Base-by-base conservation (phyloP, 1,140 invertebrate species). In the Teleopsis dalmanni region DNA sequence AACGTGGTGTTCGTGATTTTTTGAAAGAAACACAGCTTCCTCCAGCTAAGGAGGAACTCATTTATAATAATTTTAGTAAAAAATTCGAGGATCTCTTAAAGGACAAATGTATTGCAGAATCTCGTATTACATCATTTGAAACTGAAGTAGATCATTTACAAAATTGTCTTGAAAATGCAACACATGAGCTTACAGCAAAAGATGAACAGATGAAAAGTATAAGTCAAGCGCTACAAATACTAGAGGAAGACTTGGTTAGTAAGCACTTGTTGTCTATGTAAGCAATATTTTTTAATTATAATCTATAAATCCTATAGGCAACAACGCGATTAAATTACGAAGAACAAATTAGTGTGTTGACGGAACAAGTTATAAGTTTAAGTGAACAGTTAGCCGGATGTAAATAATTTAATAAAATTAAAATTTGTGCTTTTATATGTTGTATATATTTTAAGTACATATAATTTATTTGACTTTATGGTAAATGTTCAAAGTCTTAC, bases 361-460 rank as follows among this genome's bases (percentile, higher is more conserved):
- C 88, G 47, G 91, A 95, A 70, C 91, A 95, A 76, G 78, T 95
- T 54, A 91, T 91, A 16, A 85, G 84, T 50, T 84, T 95, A 74
- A 95, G 92, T 71, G 91, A 94, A 55, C 91, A 91, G 72, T 76
- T 95, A 21, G 68, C 68, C 29, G 64, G 60, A 26, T 54, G 56
- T 48, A 70, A 70, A 57, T 71, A 52, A 53, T 47, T 29, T 16
- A 21, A 23, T 22, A 22, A 34, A 48, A 13, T 41, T 29, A 29
- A 8, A 29, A 7, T 13, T 7, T 29, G 27, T 8, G 7, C 13
- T 7, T 29, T 29, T 29, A 7, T 8, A 7, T 13, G 13, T 29
- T 29, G 27, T 29, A 13, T 29, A 7, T 29, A 29, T 13, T 29
- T 29, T 7, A 29, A 29, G 13, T 29, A 29, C 13, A 29, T 29